Base-by-base conservation (phyloP, 2,113 vertebrate species). In the Erinaceus europaeus region DNA sequence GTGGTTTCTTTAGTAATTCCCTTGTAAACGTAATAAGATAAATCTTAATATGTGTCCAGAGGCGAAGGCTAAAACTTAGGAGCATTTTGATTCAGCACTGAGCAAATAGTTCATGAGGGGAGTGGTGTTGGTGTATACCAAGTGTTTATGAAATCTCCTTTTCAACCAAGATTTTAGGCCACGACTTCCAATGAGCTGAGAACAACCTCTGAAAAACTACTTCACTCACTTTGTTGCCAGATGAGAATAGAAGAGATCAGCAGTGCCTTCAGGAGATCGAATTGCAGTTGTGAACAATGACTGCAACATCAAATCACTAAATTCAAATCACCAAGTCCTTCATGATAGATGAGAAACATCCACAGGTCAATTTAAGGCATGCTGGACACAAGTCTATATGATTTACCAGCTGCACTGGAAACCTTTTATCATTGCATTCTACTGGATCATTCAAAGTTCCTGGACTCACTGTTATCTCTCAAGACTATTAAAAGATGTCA, bases 281-380 rank as follows among this genome's bases (percentile, higher is more conserved):
- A 17, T 62, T 75, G 21, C 89, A 93, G 89, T 93, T 94, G 82
- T 61, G 90, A 94, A 94, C 78, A 87, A 93, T 93, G 89, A 91
- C 81, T 55, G 53, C 38, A 90, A 87, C 81, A 94, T 94, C 84
- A 82, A 91, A 89, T 84, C 82, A 57, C 50, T 83, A 90, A 75
- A 90, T 91, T 93, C 84, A 93, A 90, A 94, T 93, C 74, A 73
- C 50, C 46, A 67, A 69, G 44, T 85, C 71, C 55, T 89, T 67
- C 50, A n/a, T 64, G 65, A 90, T 79, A 89, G 84, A 92, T 85
- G 55, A 93, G 71, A 93, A 89, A 90, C 67, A 93, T 53, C 48
- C 27, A 59, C 48, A 86, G 76, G 75, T 90, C 87, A 87, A 55
- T 32, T 82, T 52, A 72, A 93, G 81, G 69, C 71, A 92, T 89